phyloP scores from a whole-genome alignment of 2,113 vertebrate genomes.

The Pygoscelis antarcticus region DNA sequence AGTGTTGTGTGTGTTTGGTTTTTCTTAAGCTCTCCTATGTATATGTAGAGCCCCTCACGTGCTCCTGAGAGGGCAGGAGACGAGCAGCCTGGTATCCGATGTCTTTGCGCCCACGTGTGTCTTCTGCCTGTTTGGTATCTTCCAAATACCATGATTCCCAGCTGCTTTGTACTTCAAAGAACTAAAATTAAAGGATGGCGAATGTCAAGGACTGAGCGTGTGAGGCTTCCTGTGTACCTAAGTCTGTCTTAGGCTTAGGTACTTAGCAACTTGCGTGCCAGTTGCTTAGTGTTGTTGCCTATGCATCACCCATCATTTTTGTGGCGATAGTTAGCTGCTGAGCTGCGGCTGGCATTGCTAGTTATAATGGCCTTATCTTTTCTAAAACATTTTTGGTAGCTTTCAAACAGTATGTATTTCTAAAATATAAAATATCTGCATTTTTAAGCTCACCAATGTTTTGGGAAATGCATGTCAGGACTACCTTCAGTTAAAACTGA shows the following conservation, averaged over 20 bases:
- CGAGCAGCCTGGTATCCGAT: accelerated
- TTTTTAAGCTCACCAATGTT: background rate
- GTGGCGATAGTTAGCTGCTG: background rate
- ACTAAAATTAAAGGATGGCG: background rate
- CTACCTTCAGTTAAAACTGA: background rate
- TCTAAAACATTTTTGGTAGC: background rate
- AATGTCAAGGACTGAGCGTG: background rate
- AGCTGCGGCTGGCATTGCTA: background rate
- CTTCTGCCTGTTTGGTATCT: background rate
- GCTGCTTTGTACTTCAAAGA: background rate
- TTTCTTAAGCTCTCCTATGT: background rate
- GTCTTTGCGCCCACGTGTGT: background rate
- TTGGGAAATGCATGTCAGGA: accelerated
- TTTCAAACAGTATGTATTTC: background rate
- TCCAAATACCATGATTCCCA: background rate
- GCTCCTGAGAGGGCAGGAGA: background rate
- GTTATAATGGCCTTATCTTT: background rate
- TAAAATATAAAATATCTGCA: background rate
- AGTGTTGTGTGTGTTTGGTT: background rate
- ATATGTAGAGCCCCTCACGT: background rate
- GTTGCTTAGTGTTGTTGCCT: background rate
- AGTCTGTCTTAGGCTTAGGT: too few species aligned
- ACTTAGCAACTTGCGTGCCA: accelerated
- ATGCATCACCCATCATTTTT: accelerated
- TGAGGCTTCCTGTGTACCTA: background rate